Conservation (phyloP, 2,888 invertebrate genomes). For the Fragum fragum region DNA sequence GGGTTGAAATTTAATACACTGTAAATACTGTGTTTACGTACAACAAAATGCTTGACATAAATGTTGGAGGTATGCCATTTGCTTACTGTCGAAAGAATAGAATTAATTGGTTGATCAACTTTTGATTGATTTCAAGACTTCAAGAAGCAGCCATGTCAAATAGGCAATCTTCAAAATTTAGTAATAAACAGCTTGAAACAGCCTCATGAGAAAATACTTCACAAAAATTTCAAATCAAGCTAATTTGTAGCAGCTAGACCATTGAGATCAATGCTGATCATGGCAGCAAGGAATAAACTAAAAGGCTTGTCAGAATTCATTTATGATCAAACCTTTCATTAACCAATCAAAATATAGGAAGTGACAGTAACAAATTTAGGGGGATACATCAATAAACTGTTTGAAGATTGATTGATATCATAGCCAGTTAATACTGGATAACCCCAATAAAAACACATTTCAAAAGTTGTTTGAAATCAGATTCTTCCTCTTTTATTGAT, state of each 20-base stretch:
- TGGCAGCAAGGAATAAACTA: constrained; percentile 3
- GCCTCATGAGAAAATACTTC: no score
- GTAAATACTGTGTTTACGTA: no score
- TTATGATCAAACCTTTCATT: constrained; percentile 16
- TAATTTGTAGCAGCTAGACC: neutral
- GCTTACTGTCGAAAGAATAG: no score
- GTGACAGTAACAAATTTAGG: constrained; percentile 20
- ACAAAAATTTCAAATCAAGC: constrained; percentile 1
- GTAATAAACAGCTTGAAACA: no score
- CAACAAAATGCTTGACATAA: no score
- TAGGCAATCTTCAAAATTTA: no score
- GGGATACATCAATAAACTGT: constrained; percentile 21
- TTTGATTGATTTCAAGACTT: no score
- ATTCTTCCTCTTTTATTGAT: neutral
- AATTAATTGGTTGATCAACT: no score
- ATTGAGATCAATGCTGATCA: constrained; percentile 13
- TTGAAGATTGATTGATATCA: constrained; percentile 26
- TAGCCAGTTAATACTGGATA: constrained; percentile 10
- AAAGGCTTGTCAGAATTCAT: constrained; percentile 22
- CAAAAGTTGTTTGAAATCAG: constrained; percentile 8
- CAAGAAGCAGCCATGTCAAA: no score
- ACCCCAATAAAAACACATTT: constrained; percentile 17
- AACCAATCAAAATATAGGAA: constrained; percentile 21
- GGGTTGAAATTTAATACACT: no score
- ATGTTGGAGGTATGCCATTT: no score